Conservation (phyloP, 2,888 invertebrate species). For the Escarpia spicata region DNA sequence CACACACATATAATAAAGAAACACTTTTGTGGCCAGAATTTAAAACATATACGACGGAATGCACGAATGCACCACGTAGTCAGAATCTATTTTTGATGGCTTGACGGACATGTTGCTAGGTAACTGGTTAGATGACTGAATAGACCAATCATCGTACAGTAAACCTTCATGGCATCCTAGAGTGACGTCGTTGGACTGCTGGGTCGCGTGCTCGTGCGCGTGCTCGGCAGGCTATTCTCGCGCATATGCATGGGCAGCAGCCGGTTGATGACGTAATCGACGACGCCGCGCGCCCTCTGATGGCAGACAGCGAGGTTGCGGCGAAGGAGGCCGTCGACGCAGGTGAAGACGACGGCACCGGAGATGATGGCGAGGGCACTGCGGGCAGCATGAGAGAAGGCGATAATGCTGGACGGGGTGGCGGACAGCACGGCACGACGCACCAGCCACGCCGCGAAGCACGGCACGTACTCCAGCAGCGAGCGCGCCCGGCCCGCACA, state of each 20-base stretch:
- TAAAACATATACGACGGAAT: no score
- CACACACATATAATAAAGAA: no score
- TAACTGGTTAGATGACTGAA: no score
- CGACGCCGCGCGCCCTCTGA: slow-evolving; percentile 5
- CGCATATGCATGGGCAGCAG: slow-evolving; percentile 5
- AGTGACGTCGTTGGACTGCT: slow-evolving; percentile 2
- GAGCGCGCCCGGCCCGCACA: background rate
- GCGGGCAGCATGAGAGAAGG: background rate
- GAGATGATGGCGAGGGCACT: background rate
- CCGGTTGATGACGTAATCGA: slow-evolving; percentile 6
- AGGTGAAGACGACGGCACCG: background rate
- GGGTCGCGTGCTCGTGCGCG: background rate
- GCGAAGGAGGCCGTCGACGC: background rate
- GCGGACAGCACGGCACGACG: background rate
- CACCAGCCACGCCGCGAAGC: slow-evolving; percentile 1
- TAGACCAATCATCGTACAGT: no score
- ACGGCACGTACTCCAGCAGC: background rate
- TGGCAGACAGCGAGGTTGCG: slow-evolving; percentile 3
- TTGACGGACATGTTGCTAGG: no score
- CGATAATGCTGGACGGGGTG: background rate
- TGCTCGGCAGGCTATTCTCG: slow-evolving; percentile 12
- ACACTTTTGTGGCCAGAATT: no score
- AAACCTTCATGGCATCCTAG: background rate
- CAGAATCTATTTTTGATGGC: no score
- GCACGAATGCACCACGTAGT: no score